Conservation (phyloP, 2,797 vertebrate genomes). For the Odontamblyopus rebecca region DNA sequence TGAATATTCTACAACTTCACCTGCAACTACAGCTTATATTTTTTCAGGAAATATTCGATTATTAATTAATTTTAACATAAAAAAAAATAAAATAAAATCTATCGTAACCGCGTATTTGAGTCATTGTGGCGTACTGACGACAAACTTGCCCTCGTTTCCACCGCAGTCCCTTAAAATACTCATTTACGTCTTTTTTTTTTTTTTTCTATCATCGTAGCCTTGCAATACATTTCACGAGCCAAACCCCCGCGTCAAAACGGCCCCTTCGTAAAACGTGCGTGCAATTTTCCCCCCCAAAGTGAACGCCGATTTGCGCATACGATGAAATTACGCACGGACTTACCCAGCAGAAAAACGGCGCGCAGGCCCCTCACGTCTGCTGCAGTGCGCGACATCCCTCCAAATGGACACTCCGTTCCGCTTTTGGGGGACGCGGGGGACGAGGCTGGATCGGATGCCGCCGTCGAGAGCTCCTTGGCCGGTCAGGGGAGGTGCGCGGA, state of each 20-base stretch:
- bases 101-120: not conserved
- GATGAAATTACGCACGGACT: conserved; percentile 22
- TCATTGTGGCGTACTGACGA: conserved; percentile 1
- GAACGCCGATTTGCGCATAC: not conserved
- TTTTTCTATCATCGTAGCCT: not conserved
- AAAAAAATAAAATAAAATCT: no score
- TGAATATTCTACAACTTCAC: no score
- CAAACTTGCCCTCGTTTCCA: conserved; percentile 8
- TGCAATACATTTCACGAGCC: not conserved
- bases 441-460: not conserved
- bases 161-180: conserved; percentile 42
- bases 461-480: conserved; percentile 22
- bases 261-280: not conserved
- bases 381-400: conserved; percentile 43
- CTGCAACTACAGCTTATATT: no score
- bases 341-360: conserved; percentile 48
- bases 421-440: no score
- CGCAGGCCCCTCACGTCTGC: conserved; percentile 58
- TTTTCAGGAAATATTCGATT: no score
- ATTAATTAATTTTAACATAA: no score
- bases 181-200: conserved; percentile 34
- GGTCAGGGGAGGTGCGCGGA: not conserved
- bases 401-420: not conserved
- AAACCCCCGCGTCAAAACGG: not conserved
- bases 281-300: not conserved